A percentile compares a stretch with the other conserved stretches of the same genome.
Evolutionary conservation across 2,113 vertebrate species (phyloP).

Genomic region (Pedetes capensis): DNA sequence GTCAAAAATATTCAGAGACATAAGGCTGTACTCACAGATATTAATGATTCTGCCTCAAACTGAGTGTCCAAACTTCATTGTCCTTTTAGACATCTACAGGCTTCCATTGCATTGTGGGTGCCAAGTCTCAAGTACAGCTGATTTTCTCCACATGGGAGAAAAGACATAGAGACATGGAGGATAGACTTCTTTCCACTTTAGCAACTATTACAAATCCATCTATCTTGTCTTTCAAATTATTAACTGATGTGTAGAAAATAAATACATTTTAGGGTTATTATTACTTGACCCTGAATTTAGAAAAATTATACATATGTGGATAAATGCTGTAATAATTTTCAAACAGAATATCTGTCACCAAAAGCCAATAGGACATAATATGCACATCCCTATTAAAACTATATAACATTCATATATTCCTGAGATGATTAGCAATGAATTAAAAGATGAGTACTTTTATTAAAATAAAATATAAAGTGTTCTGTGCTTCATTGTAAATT

Average conservation of each 20-base stretch:
- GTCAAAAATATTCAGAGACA: constrained; percentile 69
- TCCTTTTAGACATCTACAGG: constrained; percentile 49
- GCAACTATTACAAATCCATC: constrained; percentile 53
- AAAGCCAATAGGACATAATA: not conserved
- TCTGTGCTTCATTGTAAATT: not conserved
- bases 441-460: not conserved
- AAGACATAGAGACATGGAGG: not conserved
- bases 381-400: not conserved
- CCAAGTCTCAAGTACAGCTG: constrained; percentile 67
- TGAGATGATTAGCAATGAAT: not conserved
- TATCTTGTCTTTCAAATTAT: not conserved
- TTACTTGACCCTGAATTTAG: not conserved
- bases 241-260: not conserved
- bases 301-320: not conserved
- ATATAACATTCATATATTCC: not conserved
- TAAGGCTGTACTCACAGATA: constrained; percentile 50
- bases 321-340: not conserved
- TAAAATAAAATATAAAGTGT: not conserved
- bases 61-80: not conserved
- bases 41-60: constrained; percentile 58
- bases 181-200: constrained; percentile 58
- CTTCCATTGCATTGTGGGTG: constrained; percentile 18
- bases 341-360: too few relatives aligned
- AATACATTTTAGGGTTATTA: not conserved
- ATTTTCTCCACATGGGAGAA: constrained; percentile 49